These are phyloP conservation scores for Erebia epiphron DNA, from an alignment of 2,888 invertebrate genomes.

Conservation along the genomic window DNA sequence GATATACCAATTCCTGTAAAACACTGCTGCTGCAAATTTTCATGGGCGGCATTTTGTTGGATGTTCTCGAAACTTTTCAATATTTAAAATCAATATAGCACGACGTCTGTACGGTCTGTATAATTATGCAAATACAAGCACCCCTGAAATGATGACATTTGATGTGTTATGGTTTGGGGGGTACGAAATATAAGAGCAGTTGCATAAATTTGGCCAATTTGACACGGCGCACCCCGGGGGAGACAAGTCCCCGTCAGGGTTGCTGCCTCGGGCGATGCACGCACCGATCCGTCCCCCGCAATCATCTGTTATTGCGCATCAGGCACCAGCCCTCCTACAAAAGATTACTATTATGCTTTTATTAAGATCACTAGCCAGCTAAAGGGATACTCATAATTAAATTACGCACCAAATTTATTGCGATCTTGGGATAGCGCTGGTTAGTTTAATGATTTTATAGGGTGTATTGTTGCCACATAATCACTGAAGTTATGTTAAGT, in stretches of 20 bases:
- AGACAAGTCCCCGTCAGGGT: constrained; percentile 32
- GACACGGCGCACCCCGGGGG: constrained; percentile 57
- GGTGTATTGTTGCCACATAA: constrained; percentile 6
- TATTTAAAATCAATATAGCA: constrained; percentile 29
- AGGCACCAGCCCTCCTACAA: constrained; percentile 63
- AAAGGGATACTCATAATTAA: constrained; percentile 79
- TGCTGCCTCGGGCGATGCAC: constrained; percentile 33
- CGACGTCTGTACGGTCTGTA: constrained; percentile 9
- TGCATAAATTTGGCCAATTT: constrained; percentile 81
- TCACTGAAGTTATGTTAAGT: neutral
- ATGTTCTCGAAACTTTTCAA: constrained; percentile 15
- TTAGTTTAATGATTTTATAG: neutral
- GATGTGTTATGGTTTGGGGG: constrained; percentile 60
- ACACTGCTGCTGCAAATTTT: too few species aligned
- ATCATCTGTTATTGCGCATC: constrained; percentile 62
- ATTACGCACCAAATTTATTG: constrained; percentile 60
- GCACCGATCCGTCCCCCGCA: constrained; percentile 45
- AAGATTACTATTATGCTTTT: constrained; percentile 79
- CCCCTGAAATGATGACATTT: constrained; percentile 73
- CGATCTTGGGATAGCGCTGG: constrained; percentile 2
- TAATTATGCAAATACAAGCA: constrained; percentile 60
- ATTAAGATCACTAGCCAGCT: constrained; percentile 73
- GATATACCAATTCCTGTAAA: too few species aligned
- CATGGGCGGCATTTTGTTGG: neutral
- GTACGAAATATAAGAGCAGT: constrained; percentile 59